Conservation (phyloP, 1,140 invertebrate species). For the Grapholita molesta region DNA sequence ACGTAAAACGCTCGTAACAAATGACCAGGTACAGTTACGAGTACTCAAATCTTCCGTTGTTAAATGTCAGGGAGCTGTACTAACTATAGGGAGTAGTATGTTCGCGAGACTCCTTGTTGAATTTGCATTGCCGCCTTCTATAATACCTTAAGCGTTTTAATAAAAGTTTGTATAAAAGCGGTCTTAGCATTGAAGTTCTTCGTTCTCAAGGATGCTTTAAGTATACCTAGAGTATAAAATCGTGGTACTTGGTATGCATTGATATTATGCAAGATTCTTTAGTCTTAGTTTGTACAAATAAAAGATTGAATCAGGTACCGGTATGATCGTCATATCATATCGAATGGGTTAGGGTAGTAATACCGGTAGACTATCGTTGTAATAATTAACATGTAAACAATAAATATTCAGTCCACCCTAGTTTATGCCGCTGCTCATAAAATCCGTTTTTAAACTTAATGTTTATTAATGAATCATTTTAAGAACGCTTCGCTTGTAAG, state of each 20-base stretch:
- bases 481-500: background rate
- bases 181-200: background rate
- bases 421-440: too few relatives aligned
- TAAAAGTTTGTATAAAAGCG: slow-evolving; percentile 1
- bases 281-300: too few relatives aligned
- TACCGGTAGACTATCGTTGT: too few relatives aligned
- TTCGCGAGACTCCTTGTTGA: background rate
- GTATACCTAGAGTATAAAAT: background rate
- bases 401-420: too few relatives aligned
- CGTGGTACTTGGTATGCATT: background rate
- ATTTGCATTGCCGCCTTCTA: background rate
- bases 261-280: background rate
- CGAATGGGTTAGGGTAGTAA: too few relatives aligned
- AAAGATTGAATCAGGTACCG: too few relatives aligned
- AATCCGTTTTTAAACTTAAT: too few relatives aligned
- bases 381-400: too few relatives aligned
- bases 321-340: too few relatives aligned
- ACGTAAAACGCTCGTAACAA: background rate
- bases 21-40: slow-evolving; percentile 7
- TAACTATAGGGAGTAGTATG: background rate
- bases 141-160: slow-evolving; percentile 1
- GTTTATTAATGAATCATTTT: too few relatives aligned
- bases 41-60: background rate
- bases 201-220: background rate
- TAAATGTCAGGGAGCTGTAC: background rate